Conservation (phyloP, 2,888 invertebrate genomes). For the Marronus borbonicus region DNA sequence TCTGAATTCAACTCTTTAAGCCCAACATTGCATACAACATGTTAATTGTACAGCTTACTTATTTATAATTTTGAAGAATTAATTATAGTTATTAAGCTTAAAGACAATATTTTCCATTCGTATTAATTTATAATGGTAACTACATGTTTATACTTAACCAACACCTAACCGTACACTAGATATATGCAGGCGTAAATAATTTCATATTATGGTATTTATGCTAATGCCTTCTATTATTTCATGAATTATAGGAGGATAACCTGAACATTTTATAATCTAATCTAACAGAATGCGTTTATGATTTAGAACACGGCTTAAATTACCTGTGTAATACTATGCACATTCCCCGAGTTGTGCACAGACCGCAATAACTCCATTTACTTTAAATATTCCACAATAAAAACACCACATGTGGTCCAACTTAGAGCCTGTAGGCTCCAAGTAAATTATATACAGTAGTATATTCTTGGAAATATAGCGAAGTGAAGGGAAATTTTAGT, state of each 20-base stretch:
- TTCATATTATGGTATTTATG: slow-evolving; percentile 10
- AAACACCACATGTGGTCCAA: slow-evolving; percentile 35
- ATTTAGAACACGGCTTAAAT: slow-evolving; percentile 2
- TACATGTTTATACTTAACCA: too few species aligned
- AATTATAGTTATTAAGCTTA: too few species aligned
- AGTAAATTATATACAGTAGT: slow-evolving; percentile 23
- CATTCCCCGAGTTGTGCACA: neutral
- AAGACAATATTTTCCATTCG: too few species aligned
- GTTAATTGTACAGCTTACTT: neutral
- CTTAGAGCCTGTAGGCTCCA: slow-evolving; percentile 2
- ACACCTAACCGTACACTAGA: neutral
- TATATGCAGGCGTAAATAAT: neutral
- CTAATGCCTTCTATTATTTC: neutral
- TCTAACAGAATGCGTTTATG: slow-evolving; percentile 4
- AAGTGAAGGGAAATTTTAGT: slow-evolving; percentile 8
- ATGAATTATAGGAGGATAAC: neutral
- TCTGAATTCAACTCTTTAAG: neutral
- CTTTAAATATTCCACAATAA: slow-evolving; percentile 25
- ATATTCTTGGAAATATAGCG: slow-evolving; percentile 12
- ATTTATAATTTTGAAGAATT: too few species aligned
- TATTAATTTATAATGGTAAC: too few species aligned
- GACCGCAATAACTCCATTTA: slow-evolving; percentile 30
- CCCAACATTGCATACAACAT: neutral
- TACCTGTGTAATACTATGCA: neutral
- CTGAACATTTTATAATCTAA: slow-evolving; percentile 12